Evolutionary conservation across 2,113 vertebrate species (phyloP).

Genomic region (Setophaga coronata): DNA sequence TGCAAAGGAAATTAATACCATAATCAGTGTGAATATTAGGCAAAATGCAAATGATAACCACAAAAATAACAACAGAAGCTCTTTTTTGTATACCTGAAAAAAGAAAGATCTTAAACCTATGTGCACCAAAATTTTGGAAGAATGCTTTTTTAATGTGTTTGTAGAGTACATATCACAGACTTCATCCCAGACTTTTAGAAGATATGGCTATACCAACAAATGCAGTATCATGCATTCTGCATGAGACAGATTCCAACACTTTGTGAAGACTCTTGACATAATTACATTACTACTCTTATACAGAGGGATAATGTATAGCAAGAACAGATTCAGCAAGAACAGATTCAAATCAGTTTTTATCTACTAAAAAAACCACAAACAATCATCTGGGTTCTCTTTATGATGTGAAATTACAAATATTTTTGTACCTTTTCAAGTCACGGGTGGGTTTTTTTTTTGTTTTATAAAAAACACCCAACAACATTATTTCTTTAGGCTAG

Average conservation of each 20-base stretch:
- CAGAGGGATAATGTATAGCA: neutral
- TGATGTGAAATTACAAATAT: neutral
- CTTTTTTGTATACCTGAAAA: neutral
- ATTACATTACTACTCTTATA: neutral
- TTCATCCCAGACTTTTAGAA: neutral
- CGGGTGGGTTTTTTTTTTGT: neutral
- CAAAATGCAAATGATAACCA: neutral
- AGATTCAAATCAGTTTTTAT: neutral
- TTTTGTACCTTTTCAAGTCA: neutral
- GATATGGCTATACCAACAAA: neutral
- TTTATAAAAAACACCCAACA: neutral
- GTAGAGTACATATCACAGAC: neutral
- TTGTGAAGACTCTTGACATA: neutral
- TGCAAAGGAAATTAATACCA: slow-evolving; percentile 62
- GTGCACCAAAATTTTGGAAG: neutral
- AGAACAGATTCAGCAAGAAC: neutral
- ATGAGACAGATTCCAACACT: neutral
- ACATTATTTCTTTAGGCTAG: neutral
- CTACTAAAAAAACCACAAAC: neutral
- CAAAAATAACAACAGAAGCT: neutral
- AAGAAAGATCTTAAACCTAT: neutral
- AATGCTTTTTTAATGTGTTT: neutral
- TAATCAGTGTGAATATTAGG: slow-evolving; percentile 2
- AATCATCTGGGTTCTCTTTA: neutral
- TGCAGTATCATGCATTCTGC: neutral